Conservation (phyloP, 2,113 vertebrate species). For the Odocoileus hemionus region DNA sequence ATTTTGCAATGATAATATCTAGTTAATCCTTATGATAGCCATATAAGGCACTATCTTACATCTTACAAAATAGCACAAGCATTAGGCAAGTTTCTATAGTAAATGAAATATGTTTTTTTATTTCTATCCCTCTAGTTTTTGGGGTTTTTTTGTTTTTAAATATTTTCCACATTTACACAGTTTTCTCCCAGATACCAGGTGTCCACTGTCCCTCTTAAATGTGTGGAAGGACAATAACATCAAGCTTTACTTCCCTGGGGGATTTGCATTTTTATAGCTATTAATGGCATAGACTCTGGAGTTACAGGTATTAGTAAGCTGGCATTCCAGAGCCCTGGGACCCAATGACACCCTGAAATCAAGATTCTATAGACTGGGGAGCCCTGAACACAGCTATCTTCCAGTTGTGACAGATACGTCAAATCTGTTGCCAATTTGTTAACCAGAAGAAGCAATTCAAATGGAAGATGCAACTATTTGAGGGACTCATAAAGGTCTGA, state of each 20-base stretch:
- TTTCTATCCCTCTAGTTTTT: not conserved
- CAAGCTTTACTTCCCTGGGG: not conserved
- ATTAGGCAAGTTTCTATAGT: not conserved
- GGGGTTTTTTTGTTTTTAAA: not conserved
- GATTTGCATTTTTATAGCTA: not conserved
- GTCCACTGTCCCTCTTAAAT: not conserved
- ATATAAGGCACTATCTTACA: not conserved
- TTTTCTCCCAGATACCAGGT: not conserved
- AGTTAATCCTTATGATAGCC: not conserved
- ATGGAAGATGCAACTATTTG: not conserved
- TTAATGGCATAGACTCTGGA: not conserved
- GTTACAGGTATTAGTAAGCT: not conserved
- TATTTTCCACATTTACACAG: not conserved
- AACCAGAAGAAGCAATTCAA: not conserved
- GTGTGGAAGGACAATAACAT: not conserved
- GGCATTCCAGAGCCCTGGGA: not conserved
- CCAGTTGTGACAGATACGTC: not conserved
- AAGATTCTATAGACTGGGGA: not conserved
- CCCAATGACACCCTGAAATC: not conserved
- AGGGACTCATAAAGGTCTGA: not conserved
- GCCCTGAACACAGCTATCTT: not conserved
- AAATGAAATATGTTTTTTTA: not conserved
- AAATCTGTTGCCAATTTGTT: slow-evolving; percentile 16
- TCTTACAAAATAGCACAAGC: not conserved
- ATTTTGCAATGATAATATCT: slow-evolving; percentile 22